Base-by-base conservation (phyloP, 2,797 vertebrate species). In the Amblyopsis hoosieri region DNA sequence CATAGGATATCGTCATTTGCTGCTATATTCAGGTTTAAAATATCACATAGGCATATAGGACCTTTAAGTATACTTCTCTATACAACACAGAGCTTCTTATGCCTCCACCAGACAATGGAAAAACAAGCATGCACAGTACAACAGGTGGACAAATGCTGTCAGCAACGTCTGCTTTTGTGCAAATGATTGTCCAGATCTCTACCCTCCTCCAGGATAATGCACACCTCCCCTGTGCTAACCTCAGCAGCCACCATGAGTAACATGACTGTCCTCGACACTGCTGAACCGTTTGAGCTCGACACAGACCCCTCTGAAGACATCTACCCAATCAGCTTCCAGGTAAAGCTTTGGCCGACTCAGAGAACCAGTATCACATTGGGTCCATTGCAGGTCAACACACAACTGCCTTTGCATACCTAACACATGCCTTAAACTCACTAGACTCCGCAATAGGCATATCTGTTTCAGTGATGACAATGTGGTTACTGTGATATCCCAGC, bases 311-410 rank as follows among this genome's bases (percentile, higher is more conserved):
- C 87, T 0, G 87, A 93, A 71, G 86, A 91, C 33, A 89, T 94
- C 71, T 96, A 97, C 49, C 93, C 96, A 62, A 78, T 97, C 87
- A 95, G 95, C 87, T 98, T 98, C 91, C 95, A 97, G 94, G 96
- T 97, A 83, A 23, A 3, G 12, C 12, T 8, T 1, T 54, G 52
- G 12, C 23, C 7, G 3, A 8, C 15, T 13, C 19, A 53, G 23
- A 53, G 51, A 23, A 53, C 51, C 12, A 23, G 23, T 12, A 15
- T 53, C 15, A 53, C 10, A 53, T 53, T 12, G 19, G 19, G 17
- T 1, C 19, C 2, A 23, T 48, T 48, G 12, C 12, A 14, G 12
- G 47, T 48, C 47, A 48, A 12, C n/a, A 14, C 12, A 48, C 10
- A 48, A 14, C 12, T 42, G 37, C 37, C 37, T 42, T 42, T 42